These are phyloP conservation scores for Stichopus chloronotus DNA, from an alignment of 35 echinoderm and acorn worm genomes.

Conservation along the genomic window DNA sequence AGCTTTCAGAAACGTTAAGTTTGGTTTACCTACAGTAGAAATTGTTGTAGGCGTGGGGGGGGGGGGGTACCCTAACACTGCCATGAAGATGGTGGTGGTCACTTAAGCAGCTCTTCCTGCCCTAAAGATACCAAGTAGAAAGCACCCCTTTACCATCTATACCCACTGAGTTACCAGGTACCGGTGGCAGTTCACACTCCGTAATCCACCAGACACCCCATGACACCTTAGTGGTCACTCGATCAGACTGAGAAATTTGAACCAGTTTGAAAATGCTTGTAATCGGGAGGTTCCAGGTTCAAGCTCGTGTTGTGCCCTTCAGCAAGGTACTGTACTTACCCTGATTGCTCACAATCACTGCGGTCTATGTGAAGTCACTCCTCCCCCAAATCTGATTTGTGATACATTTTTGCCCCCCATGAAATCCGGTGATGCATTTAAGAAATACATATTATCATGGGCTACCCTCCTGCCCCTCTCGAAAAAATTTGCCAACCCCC, in stretches of 20 bases:
- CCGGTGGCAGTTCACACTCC: not conserved
- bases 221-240: not conserved
- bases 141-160: conserved; percentile 1
- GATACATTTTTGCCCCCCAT: conserved; percentile 7
- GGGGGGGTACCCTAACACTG: not conserved
- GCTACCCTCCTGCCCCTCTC: not conserved
- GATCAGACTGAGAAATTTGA: conserved; percentile 8
- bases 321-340: not conserved
- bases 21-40: conserved; percentile 3
- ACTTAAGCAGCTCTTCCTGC: conserved; percentile 7
- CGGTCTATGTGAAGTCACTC: not conserved
- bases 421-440: conserved; percentile 2
- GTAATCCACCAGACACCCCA: not conserved
- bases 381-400: not conserved
- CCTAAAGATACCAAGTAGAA: conserved; percentile 1
- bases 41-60: not conserved
- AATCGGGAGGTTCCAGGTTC: not conserved
- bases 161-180: not conserved
- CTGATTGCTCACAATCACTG: not conserved
- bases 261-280: conserved; percentile 3
- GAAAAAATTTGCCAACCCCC: not conserved
- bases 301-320: not conserved
- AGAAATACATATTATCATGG: conserved; percentile 10
- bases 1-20: not conserved
- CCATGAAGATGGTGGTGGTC: not conserved